Base-by-base conservation (phyloP, 2,797 vertebrate species). In the Pipistrellus nathusii region DNA sequence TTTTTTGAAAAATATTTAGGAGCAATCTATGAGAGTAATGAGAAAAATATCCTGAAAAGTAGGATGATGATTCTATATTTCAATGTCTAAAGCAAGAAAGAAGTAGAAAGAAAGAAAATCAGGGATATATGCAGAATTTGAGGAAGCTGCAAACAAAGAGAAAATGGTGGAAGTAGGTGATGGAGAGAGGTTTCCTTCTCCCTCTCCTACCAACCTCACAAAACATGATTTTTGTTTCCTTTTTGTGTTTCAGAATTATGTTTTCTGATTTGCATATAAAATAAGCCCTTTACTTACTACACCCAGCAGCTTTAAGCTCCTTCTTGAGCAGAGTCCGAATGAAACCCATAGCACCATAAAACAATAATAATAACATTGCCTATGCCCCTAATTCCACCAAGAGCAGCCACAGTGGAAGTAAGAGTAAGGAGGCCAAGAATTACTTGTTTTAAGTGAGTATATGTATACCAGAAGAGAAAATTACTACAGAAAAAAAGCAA, bases 71-170 rank as follows among this genome's bases (percentile, higher is more conserved):
- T 11, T 77, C 78, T 93, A 27, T 89, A 94, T 92, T 95, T 92
- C 82, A 92, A 91, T 87, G 72, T 91, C 41, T 85, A 88, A 92
- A 91, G 20, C 80, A 85, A 68, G 20, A 94, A 93, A 91, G 23
- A 41, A 81, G 38, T 81, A 62, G 53, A 87, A 86, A 89, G 53
- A 92, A 94, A 82, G 64, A 96, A 94, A 95, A 94, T 69, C 51
- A 4, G 18, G 75, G 41, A 73, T 27, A 94, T 51, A 94, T 66
- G 87, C 41, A 91, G 85, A 55, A 88, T 55, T 85, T 72, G 78
- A 91, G 69, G 27, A 96, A 95, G 81, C 91, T 93, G 77, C 51
- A 93, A 64, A 97, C 93, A 90, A 96, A 97, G 85, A 93, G 69
- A 96, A 96, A 95, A 96, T 83, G 57, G 81, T 93, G 75, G 59